Percentiles rank a stretch among this genome's conserved stretches.
phyloP scores from a whole-genome alignment of 2,113 vertebrate genomes.

The Sylvietta virens region DNA sequence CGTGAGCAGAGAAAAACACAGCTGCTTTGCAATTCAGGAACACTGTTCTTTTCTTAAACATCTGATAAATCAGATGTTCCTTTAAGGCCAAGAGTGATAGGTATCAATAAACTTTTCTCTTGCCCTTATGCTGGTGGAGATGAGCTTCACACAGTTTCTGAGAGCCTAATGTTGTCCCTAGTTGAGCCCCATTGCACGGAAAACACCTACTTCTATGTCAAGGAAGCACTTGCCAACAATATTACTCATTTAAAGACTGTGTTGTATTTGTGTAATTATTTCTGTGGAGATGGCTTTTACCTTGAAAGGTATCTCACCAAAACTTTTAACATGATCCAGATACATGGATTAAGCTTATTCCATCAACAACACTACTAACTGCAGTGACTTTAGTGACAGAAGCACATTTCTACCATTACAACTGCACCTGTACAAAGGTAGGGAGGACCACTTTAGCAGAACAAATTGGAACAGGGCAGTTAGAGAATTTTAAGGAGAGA shows the following conservation, averaged over 20 bases:
- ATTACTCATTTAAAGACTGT: background rate
- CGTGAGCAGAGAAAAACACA: constrained; percentile 29
- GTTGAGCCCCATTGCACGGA: background rate
- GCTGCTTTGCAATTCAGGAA: constrained; percentile 8
- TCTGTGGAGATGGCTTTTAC: background rate
- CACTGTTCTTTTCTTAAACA: background rate
- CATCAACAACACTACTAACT: background rate
- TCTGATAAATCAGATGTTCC: constrained; percentile 12
- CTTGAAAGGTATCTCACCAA: background rate
- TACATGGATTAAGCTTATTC: background rate
- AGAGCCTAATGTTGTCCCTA: background rate
- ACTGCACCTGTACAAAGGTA: background rate
- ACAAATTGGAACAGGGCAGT: background rate
- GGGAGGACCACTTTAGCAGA: background rate
- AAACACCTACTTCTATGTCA: background rate
- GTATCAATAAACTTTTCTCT: background rate
- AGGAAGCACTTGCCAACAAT: background rate
- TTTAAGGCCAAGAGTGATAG: background rate
- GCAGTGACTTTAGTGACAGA: background rate
- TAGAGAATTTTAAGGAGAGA: background rate
- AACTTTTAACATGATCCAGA: background rate
- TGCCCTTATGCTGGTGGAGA: background rate
- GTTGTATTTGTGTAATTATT: background rate
- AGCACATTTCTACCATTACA: background rate
- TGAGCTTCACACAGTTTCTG: background rate